These are phyloP conservation scores for Pelvicachromis taeniatus DNA, from an alignment of 2,113 vertebrate genomes.

Conservation along the genomic window DNA sequence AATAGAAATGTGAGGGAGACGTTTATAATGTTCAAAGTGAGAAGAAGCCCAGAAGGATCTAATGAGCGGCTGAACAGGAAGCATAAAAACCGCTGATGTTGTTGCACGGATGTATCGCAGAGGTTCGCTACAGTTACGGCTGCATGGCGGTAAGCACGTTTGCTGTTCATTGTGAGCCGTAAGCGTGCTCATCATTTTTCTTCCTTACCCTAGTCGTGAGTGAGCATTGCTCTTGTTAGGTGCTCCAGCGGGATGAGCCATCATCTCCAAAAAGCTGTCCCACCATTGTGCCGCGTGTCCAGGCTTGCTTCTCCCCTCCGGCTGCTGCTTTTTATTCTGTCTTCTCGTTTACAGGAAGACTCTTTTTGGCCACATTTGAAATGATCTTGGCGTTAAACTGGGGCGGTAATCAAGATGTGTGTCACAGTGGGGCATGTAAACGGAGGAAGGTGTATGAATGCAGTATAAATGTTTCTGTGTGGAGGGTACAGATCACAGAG, in stretches of 20 bases:
- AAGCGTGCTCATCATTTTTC: background rate
- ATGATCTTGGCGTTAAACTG: no score
- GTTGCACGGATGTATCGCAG: fast-evolving
- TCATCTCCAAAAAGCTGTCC: background rate
- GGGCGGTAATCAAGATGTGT: background rate
- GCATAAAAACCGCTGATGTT: background rate
- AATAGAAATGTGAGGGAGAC: background rate
- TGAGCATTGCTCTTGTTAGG: background rate
- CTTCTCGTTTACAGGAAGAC: background rate
- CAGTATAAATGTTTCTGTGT: background rate
- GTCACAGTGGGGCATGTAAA: background rate
- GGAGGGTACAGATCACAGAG: background rate
- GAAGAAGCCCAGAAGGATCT: background rate
- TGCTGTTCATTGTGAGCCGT: background rate
- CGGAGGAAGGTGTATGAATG: background rate
- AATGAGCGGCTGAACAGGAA: background rate
- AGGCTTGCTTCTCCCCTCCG: background rate
- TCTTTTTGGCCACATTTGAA: no score
- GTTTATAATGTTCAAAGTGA: background rate
- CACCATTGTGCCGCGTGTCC: background rate
- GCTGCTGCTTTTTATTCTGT: background rate
- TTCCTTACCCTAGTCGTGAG: background rate
- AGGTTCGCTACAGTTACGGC: background rate
- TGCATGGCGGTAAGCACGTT: background rate
- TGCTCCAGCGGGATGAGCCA: background rate